Evolutionary conservation across 2,797 vertebrate genomes (phyloP).

Genomic region (Coregonus ussuriensis): DNA sequence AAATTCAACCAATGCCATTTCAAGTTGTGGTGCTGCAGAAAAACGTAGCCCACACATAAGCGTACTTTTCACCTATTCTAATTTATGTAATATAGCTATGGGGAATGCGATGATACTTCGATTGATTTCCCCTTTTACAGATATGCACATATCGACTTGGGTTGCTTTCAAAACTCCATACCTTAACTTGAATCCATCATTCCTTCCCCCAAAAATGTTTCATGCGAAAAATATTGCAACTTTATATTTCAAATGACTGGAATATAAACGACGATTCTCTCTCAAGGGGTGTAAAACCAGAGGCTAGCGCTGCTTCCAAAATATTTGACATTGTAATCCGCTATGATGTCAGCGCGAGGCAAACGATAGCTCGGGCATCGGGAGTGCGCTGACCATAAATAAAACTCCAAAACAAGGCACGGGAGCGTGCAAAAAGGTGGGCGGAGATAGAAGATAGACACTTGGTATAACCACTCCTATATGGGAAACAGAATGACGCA

Average conservation of each 20-base stretch:
- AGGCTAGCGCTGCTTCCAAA: constrained; percentile 50
- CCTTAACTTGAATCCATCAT: constrained; percentile 59
- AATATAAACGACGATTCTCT: constrained; percentile 45
- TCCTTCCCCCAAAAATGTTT: constrained; percentile 23
- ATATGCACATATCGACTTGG: not conserved
- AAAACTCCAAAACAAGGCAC: constrained; percentile 54
- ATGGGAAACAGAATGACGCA: not conserved
- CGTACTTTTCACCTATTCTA: not conserved
- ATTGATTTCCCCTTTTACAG: not conserved
- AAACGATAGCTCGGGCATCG: constrained; percentile 49
- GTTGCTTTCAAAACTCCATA: constrained; percentile 18
- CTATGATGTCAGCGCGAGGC: constrained; percentile 51
- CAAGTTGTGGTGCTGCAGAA: not conserved
- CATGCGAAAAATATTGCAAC: not conserved
- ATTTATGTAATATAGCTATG: not conserved
- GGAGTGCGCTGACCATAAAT: constrained; percentile 41
- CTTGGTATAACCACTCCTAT: constrained; percentile 21
- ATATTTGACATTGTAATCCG: constrained; percentile 70
- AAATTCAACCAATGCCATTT: not conserved
- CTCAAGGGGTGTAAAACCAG: constrained; percentile 53
- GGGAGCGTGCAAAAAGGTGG: constrained; percentile 44
- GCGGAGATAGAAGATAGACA: constrained; percentile 26
- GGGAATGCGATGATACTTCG: not conserved
- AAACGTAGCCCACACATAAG: not conserved
- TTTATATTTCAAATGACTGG: constrained; percentile 38